These are phyloP conservation scores for Bettongia penicillata DNA, from an alignment of 2,113 vertebrate species.

Conservation along the genomic window DNA sequence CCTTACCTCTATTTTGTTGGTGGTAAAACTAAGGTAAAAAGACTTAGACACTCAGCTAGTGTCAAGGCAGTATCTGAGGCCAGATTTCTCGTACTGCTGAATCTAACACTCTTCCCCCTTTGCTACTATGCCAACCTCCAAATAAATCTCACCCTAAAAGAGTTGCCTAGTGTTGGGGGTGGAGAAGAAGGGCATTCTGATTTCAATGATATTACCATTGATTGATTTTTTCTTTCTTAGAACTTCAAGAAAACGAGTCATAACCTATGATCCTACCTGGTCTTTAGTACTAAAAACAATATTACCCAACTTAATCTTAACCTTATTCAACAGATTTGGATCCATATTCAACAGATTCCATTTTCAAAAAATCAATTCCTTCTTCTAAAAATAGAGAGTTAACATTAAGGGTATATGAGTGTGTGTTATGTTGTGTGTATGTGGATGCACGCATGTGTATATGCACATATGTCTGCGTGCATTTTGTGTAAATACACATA, in stretches of 20 bases:
- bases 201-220: neutral
- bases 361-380: neutral
- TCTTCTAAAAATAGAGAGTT: neutral
- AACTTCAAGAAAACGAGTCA: neutral
- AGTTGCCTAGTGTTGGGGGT: neutral
- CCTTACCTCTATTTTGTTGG: neutral
- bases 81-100: too few species aligned
- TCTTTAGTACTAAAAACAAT: neutral
- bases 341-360: neutral
- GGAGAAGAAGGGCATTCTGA: neutral
- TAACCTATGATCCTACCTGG: neutral
- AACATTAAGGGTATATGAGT: too few species aligned
- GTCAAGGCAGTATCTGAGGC: too few species aligned
- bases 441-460: too few species aligned
- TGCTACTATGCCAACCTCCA: neutral
- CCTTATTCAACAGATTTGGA: neutral
- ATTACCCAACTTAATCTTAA: neutral
- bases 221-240: neutral
- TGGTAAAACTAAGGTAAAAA: neutral
- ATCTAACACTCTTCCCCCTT: too few species aligned
- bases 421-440: too few species aligned
- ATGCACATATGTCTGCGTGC: too few species aligned
- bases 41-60: neutral
- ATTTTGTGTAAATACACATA: neutral
- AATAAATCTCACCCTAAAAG: neutral